Percentiles rank a stretch among this genome's conserved stretches.
These are phyloP conservation scores for Branchinecta sandiegonensis DNA, from an alignment of 2,888 invertebrate genomes.

Conservation along the genomic window DNA sequence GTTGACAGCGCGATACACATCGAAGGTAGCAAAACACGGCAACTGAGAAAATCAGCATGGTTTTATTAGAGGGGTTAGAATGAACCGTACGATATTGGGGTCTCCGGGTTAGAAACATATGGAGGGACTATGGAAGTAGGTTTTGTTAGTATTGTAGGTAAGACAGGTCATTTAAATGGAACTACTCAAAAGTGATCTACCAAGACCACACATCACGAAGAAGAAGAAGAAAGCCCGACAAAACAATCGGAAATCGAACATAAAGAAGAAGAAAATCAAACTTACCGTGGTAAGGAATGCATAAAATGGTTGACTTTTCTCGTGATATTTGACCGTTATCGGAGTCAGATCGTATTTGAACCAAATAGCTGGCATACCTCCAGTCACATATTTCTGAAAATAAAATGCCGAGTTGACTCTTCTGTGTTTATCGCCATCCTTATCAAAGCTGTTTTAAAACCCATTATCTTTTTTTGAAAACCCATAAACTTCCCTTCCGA, in stretches of 20 bases:
- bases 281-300: constrained; percentile 42
- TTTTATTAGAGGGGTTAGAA: too few species aligned
- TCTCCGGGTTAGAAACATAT: too few species aligned
- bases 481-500: too few species aligned
- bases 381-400: constrained; percentile 30
- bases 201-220: background rate
- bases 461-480: background rate
- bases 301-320: constrained; percentile 41
- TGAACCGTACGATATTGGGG: too few species aligned
- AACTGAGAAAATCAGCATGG: too few species aligned
- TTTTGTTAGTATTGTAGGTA: too few species aligned
- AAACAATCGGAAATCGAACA: constrained; percentile 17
- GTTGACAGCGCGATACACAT: too few species aligned
- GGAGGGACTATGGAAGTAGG: too few species aligned
- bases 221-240: constrained; percentile 17
- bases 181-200: too few species aligned
- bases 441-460: constrained; percentile 17
- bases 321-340: constrained; percentile 42
- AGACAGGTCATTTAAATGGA: too few species aligned
- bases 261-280: constrained; percentile 19
- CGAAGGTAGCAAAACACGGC: too few species aligned
- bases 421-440: background rate
- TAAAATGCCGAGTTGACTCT: too few species aligned
- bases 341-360: constrained; percentile 44
- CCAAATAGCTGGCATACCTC: constrained; percentile 40